A percentile compares a stretch with the other conserved stretches of the same genome.
Conservation (phyloP, 1,140 invertebrate species). For the Trachymyrmex septentrionalis region DNA sequence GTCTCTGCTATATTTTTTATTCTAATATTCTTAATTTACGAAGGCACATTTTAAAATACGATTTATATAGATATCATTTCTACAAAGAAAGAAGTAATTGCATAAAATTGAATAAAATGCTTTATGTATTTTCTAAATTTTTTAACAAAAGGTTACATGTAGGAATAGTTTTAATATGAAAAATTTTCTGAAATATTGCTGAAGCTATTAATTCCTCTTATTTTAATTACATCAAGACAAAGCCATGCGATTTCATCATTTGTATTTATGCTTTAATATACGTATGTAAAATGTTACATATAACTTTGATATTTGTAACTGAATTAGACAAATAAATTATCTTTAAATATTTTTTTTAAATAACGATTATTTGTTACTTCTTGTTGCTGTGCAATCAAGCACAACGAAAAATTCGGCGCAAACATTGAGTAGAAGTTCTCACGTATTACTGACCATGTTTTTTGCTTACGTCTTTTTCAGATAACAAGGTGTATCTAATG, state of each 20-base stretch:
- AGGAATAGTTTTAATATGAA: background rate
- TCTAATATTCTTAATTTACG: background rate
- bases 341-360: background rate
- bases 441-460: conserved; percentile 17
- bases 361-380: background rate
- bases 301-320: background rate
- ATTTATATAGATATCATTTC: background rate
- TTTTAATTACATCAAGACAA: background rate
- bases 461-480: conserved; percentile 43
- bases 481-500: conserved; percentile 16
- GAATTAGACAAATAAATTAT: conserved; percentile 1
- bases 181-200: background rate
- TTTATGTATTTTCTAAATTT: background rate
- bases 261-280: background rate
- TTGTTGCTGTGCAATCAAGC: background rate
- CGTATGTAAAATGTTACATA: background rate
- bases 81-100: background rate
- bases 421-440: background rate
- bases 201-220: background rate
- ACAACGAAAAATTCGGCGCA: background rate
- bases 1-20: background rate
- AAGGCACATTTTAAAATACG: background rate
- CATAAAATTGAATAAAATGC: background rate
- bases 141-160: background rate
- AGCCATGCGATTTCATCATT: background rate